Base-by-base conservation (phyloP, 2,888 invertebrate species). In the Tiliacea citrago region DNA sequence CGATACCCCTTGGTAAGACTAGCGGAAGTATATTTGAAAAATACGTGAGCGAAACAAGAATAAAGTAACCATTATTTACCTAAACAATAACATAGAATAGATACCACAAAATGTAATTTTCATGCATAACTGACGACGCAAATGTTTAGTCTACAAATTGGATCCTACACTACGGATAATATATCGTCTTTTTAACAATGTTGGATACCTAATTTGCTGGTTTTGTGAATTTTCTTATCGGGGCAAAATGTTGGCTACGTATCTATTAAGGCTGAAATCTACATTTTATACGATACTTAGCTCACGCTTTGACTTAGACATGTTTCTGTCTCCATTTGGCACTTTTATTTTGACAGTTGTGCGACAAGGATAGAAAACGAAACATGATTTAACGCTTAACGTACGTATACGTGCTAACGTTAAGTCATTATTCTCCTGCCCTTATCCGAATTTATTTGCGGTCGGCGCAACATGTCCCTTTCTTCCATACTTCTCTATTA, bases 141-240 rank as follows among this genome's bases (percentile, higher is more conserved):
- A 70, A 39, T 49, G 21, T 69, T 70, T 49, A 39, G 29, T 51
- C 21, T 39, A 67, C 39, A 77, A 74, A 74, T 74, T 77, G 53
- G 53, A 65, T 74, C 12, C 1, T 6, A 24, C 3, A 10, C 47
- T 47, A n/a, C 2, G 42, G n/a, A 1, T n/a, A 66, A 24, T 55
- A 55, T 47, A 55, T 63, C 9, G 66, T 66, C 16, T 66, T 9
- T 13, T 55, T 24, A 39, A 55, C 2, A 45, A 29, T 47, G 16
- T 39, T 55, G 21, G 16, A n/a, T 39, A 16, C 21, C 24, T 63
- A 21, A 73, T 51, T 76, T 62, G 16, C 10, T 21, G 24, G 16
- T 45, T 21, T 62, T 35, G 29, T 16, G 35, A 21, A 47, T 57
- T 47, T 72, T 55, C 21, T 12, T n/a, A 21, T 5, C 10, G 10